Evolutionary conservation across 2,888 invertebrate genomes (phyloP).

Genomic region (Chrysolina haemoptera): DNA sequence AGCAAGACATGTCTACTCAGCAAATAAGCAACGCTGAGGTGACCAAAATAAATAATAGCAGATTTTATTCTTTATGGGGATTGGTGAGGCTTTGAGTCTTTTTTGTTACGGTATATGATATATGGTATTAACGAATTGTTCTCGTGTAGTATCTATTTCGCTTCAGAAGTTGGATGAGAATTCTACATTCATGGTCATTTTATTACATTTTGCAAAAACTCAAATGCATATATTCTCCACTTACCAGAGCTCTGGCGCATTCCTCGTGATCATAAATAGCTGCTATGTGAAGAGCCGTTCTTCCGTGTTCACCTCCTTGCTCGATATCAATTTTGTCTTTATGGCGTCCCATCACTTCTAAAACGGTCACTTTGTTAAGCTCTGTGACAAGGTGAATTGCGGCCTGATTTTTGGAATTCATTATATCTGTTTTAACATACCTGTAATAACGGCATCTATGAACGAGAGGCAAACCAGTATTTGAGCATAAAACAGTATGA

Average conservation of each 20-base stretch:
- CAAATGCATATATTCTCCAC: conserved; percentile 42
- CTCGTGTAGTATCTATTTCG: too few relatives aligned
- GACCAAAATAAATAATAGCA: too few relatives aligned
- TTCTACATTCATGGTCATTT: too few relatives aligned
- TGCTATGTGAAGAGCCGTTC: conserved; percentile 87
- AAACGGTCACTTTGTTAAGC: conserved; percentile 80
- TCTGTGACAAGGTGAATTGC: conserved; percentile 87
- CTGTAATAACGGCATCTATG: conserved; percentile 67
- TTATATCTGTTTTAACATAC: conserved; percentile 77
- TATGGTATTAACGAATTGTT: too few relatives aligned
- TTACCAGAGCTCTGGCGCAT: conserved; percentile 86
- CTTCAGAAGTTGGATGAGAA: too few relatives aligned
- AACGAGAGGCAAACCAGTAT: neutral
- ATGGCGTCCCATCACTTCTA: conserved; percentile 80
- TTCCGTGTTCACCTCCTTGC: conserved; percentile 84
- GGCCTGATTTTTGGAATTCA: conserved; percentile 85
- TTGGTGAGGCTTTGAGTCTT: too few relatives aligned
- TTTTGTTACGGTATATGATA: too few relatives aligned
- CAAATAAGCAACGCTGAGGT: too few relatives aligned
- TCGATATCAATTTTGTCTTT: conserved; percentile 81
- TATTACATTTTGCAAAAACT: too few relatives aligned
- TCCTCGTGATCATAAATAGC: conserved; percentile 88
- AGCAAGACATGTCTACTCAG: too few relatives aligned
- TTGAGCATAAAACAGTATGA: too few relatives aligned
- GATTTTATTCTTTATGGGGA: too few relatives aligned